Conservation (phyloP, 2,888 invertebrate species). For the Agrochola macilenta region DNA sequence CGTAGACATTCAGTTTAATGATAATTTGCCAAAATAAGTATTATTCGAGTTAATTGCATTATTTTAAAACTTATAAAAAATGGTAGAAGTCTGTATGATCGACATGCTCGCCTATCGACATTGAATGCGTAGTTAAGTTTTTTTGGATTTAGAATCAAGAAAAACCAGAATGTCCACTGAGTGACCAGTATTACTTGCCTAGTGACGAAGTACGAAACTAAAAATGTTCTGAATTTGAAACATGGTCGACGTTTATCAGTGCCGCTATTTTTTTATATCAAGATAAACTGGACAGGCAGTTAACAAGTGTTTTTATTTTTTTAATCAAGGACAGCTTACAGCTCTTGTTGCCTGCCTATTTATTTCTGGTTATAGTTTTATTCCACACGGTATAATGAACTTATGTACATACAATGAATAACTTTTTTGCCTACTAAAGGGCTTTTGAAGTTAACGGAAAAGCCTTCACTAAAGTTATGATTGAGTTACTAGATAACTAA, state of each 20-base stretch:
- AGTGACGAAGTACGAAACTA: not conserved
- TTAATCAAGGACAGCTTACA: slow-evolving; percentile 11
- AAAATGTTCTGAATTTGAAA: slow-evolving; percentile 29
- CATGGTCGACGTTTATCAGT: not conserved
- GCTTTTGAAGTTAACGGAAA: slow-evolving; percentile 23
- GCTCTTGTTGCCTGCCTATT: not conserved
- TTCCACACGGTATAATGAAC: not conserved
- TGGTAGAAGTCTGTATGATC: not conserved
- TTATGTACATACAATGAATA: not conserved
- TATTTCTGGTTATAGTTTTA: slow-evolving; percentile 21
- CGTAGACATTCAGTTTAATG: not conserved
- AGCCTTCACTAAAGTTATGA: not conserved
- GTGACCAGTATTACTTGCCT: slow-evolving; percentile 11
- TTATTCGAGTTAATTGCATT: not conserved
- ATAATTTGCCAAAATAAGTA: not conserved
- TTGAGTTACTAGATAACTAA: slow-evolving; percentile 1
- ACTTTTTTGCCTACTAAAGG: not conserved
- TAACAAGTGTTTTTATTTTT: slow-evolving; percentile 11
- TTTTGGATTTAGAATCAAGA: slow-evolving; percentile 4
- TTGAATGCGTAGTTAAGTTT: not conserved
- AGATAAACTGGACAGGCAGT: not conserved
- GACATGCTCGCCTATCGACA: not conserved
- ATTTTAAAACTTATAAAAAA: not conserved
- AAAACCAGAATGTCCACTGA: not conserved
- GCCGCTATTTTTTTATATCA: not conserved